phyloP scores from a whole-genome alignment of 2,797 vertebrate genomes.

The Syncerus caffer region DNA sequence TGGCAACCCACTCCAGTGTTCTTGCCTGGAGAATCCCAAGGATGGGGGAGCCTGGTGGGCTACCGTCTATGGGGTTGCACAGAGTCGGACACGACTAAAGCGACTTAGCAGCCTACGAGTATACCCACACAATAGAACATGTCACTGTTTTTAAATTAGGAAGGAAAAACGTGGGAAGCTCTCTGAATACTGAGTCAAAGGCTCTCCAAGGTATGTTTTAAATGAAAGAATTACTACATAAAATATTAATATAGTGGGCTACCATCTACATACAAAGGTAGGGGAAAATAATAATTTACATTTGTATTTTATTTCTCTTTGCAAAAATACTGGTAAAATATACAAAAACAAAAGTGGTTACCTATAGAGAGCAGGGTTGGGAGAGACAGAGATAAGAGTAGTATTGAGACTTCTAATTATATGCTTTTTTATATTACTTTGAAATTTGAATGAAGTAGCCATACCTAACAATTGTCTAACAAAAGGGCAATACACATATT shows the following conservation, averaged over 20 bases:
- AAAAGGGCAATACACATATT: background rate
- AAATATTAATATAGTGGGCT: background rate
- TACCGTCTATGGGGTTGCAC: no score
- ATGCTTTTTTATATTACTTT: constrained; percentile 32
- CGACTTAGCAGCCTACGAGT: background rate
- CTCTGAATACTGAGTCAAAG: background rate
- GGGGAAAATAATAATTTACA: background rate
- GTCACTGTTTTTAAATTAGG: background rate
- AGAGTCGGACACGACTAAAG: no score
- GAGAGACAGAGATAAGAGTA: background rate
- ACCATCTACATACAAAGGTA: constrained; percentile 3
- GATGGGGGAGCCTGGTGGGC: no score
- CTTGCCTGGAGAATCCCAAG: no score
- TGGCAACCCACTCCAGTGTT: no score
- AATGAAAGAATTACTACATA: background rate
- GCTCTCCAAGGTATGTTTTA: background rate
- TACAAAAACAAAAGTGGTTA: constrained; percentile 3
- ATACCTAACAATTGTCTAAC: background rate
- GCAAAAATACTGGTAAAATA: constrained; percentile 6
- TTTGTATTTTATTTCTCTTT: constrained; percentile 21
- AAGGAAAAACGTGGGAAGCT: background rate
- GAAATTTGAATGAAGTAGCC: constrained; percentile 35
- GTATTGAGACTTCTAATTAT: background rate
- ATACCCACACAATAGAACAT: background rate
- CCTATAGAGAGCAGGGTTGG: background rate